Evolutionary conservation across 2,113 vertebrate genomes (phyloP).

Genomic region (Lasiurus borealis): DNA sequence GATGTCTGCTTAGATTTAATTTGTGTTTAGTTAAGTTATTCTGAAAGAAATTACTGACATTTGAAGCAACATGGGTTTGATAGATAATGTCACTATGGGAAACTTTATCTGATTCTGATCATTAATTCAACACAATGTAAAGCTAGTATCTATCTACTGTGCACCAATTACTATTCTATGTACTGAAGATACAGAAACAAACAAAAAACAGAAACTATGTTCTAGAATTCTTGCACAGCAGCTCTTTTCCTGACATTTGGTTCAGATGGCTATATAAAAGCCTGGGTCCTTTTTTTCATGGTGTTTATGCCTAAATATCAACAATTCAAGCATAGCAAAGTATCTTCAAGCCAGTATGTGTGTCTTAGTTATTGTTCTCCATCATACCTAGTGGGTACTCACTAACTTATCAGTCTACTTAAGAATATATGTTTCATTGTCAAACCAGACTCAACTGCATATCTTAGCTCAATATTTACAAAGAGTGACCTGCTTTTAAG

Average conservation of each 20-base stretch:
- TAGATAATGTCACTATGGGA: not conserved
- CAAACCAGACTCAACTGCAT: not conserved
- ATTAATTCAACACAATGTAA: not conserved
- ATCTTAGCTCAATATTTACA: not conserved
- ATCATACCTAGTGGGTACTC: not conserved
- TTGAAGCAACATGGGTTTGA: not conserved
- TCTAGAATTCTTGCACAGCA: not conserved
- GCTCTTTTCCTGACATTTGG: not conserved
- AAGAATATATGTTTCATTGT: not conserved
- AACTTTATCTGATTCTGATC: not conserved
- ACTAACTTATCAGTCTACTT: not conserved
- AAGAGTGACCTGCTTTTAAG: not conserved
- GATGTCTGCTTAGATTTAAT: not conserved
- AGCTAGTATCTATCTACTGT: not conserved
- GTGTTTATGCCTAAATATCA: not conserved
- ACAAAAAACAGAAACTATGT: not conserved
- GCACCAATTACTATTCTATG: not conserved
- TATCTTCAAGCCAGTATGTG: not conserved
- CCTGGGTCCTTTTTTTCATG: not conserved
- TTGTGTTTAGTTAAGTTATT: constrained; percentile 5
- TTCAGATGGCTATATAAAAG: not conserved
- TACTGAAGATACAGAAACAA: not conserved
- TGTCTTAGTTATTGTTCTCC: not conserved
- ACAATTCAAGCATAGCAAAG: not conserved
- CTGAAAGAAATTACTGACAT: not conserved